Evolutionary conservation across 2,888 invertebrate genomes (phyloP), one percentile per base, ranked within the genome.

Genomic region (Gari tellinella): DNA sequence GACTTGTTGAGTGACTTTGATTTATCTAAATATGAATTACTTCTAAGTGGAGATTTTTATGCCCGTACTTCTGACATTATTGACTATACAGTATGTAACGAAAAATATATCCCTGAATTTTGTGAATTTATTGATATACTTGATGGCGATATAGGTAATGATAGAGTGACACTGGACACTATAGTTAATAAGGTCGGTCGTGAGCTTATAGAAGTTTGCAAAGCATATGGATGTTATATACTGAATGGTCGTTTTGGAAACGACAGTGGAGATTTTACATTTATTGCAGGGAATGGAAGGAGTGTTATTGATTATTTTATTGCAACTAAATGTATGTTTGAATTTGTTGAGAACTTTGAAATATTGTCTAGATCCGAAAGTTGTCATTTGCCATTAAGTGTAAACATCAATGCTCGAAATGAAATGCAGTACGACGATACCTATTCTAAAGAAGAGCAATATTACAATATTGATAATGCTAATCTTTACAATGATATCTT

Each of bases 251-350:
- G 49, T 1, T 15, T 40, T 12, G 40, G 40, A 12, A 15, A 40
- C 15, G 10, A 8, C 40, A 8, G 15, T 12, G 15, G 15, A 8
- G 38, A 25, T 15, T 61, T 49, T 21, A 49, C 60, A 1, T 61
- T 61, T 49, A 49, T 49, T 4, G 49, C 48, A 10, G 49, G 40
- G 23, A 61, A 48, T 37, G 58, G 58, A 37, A 48, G 58, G 31
- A 60, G 58, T 45, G 31, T 26, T 21, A 60, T 48, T 23, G 60
- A 61, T 37, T 61, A 61, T 19, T 61, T 37, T 49, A 49, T 61
- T 40, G 60, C 23, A 25, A 40, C 60, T 21, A 61, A 40, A 37
- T 1, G 21, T 15, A 8, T 61, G 4, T 40, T 61, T 49, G 49
- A 61, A 17, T 25, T 23, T 41, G 38, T 56, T 40, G 8, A 8